Conservation (phyloP, 2,888 invertebrate species). For the Calliopum simillimum region DNA sequence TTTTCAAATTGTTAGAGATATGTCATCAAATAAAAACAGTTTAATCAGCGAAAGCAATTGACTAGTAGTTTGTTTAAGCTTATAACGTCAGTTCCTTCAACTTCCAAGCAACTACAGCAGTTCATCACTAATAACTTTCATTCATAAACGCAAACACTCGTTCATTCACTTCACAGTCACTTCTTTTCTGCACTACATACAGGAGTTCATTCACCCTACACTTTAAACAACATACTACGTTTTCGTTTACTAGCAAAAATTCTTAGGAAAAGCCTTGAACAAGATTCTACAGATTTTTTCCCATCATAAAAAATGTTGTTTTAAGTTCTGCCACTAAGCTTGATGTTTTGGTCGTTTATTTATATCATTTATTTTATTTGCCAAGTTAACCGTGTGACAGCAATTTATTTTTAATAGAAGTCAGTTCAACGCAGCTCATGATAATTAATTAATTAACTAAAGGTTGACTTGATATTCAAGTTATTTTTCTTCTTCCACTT, state of each 20-base stretch:
- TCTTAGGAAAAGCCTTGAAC: neutral
- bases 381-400: constrained; percentile 17
- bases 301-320: no score
- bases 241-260: neutral
- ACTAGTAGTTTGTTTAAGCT: no score
- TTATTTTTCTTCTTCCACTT: no score
- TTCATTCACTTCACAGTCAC: constrained; percentile 9
- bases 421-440: no score
- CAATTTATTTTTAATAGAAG: neutral
- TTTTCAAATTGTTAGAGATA: no score
- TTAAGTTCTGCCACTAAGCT: no score
- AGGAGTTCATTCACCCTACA: constrained; percentile 5
- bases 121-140: constrained; percentile 11
- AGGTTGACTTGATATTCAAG: no score
- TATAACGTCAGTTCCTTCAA: no score
- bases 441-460: no score
- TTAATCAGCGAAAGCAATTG: no score
- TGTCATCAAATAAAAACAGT: no score
- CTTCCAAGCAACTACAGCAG: no score
- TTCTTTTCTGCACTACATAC: neutral
- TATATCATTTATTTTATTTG: constrained; percentile 10
- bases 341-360: constrained; percentile 13
- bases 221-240: neutral
- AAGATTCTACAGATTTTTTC: neutral
- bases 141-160: neutral